Evolutionary conservation across 2,113 vertebrate species (phyloP), one percentile per base, ranked within the genome.

Genomic region (Dissostichus mawsoni): DNA sequence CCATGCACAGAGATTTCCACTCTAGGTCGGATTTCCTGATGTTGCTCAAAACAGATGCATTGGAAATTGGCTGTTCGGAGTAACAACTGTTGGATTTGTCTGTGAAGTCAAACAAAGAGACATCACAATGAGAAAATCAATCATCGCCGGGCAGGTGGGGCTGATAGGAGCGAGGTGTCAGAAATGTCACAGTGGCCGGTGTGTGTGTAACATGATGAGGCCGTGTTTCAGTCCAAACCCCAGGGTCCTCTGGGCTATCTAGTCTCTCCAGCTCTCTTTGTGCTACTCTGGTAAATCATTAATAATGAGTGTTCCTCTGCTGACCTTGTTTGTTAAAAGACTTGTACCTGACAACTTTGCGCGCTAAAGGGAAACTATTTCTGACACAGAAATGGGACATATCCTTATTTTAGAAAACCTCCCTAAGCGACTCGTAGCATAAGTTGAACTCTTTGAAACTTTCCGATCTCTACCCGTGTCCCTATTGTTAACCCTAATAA

Each of bases 241-340:
- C 75, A 25, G 76, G 86, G 82, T 80, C 82, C 81, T 88, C 80
- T 47, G 74, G 87, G 84, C 89, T 93, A 93, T 93, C 94, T 93
- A 48, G 91, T 93, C 92, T 86, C 83, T 78, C 84, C 51, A 67
- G 74, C 78, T 87, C 85, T 85, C 84, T 83, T 89, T 91, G 86
- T 92, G 82, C 76, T 86, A 4, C 77, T 59, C 69, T 78, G 59
- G 93, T 95, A 90, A 94, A 94, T 95, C 89, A 95, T 95, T 95
- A 87, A 94, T 94, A 90, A 76, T 64, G 78, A 83, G 84, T 86
- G 90, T 83, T 94, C 92, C 94, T 92, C 83, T 66, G 75, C 87
- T 91, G 89, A 94, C 93, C 93, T 91, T 93, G 91, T 90, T 93
- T 93, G 93, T 93, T 93, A 92, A 93, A 92, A 93, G 91, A 91